Evolutionary conservation across 2,888 invertebrate species (phyloP), one percentile per base, ranked within the genome.

Genomic region (Cheilosia impressa): DNA sequence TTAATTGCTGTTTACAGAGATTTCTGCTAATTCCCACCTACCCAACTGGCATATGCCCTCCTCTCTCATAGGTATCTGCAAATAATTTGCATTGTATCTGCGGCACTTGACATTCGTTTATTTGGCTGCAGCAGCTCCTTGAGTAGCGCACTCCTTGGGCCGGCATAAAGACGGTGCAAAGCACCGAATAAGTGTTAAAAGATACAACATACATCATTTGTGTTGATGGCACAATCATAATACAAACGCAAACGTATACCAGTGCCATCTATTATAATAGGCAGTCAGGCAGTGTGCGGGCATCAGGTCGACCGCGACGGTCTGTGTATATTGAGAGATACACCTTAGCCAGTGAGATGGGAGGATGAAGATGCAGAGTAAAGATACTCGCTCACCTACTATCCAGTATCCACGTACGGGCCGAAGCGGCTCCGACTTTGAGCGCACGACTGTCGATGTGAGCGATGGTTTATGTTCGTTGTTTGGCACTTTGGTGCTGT

Each of bases 1-100:
- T 85, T 85, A 85, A 85, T 85, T 85, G 80, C 81, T 85, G 80
- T 85, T 85, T 85, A 77, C 85, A 71, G 72, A 81, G 81, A 85
- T 81, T 81, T 77, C 50, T 68, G 58, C 68, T 65, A 65, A 84
- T 47, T 62, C 68, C 66, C 50, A 55, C 65, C 72, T 47, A 57
- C 24, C 24, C 53, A 38, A 22, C 71, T 53, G 55, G 47, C 79
- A 58, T 60, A 57, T 65, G 69, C 71, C 76, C 34, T 38, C 45
- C 41, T 47, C 47, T 17, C n/a, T 6, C 4, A 43, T 55, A 27
- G 19, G 57, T 63, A 84, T 75, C 75, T 76, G 71, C 66, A 85
- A 80, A 85, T 71, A 75, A 47, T 47, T 9, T 17, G 47, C 47
- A 19, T 19, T 69, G 85, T 85, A 85, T 77, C 85, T 81, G 72